Evolutionary conservation across 1,140 invertebrate genomes (phyloP), one percentile per base, ranked within the genome.

Genomic region (Drosophila micromelanica): DNA sequence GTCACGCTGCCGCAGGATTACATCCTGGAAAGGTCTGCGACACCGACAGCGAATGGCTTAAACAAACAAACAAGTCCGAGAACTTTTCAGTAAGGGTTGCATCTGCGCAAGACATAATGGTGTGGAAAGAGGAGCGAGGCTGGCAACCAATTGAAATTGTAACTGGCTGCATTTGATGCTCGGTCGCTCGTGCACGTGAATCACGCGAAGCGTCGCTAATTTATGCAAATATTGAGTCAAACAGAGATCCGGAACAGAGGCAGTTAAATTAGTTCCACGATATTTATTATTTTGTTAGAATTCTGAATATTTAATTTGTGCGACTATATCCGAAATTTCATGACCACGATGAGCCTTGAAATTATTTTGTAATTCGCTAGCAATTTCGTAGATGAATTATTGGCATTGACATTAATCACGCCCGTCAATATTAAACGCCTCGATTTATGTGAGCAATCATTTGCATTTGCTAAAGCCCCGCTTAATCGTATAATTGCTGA

Each of bases 261-360:
- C 80, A 57, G 78, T 91, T 89, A 74, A 90, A 91, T 91, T 91
- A 73, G 89, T 91, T 90, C 75, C 84, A 72, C 78, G 72, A 90
- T 91, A 91, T 91, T 91, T 91, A 91, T 91, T 91, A 90, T 90
- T 90, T 87, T 80, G 70, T 72, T 78, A 69, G 37, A 86, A 80
- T 87, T 87, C 80, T 80, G 76, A 87, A 90, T 90, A 87, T 90
- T 87, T 81, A 61, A 84, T 90, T 90, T 59, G 49, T 67, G 54
- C 51, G 52, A 57, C 48, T 32, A 73, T 78, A 78, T 62, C 67
- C 55, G 40, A 65, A 86, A 73, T 79, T 84, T 89, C 76, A 87
- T 74, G 78, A 48, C 72, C 62, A 61, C 59, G 59, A 49, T 74
- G 67, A 87, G 79, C 70, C 70, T 65, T 40, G 46, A 89, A 89